Evolutionary conservation across 2,888 invertebrate species (phyloP).

Genomic region (Pardosa pseudoannulata): DNA sequence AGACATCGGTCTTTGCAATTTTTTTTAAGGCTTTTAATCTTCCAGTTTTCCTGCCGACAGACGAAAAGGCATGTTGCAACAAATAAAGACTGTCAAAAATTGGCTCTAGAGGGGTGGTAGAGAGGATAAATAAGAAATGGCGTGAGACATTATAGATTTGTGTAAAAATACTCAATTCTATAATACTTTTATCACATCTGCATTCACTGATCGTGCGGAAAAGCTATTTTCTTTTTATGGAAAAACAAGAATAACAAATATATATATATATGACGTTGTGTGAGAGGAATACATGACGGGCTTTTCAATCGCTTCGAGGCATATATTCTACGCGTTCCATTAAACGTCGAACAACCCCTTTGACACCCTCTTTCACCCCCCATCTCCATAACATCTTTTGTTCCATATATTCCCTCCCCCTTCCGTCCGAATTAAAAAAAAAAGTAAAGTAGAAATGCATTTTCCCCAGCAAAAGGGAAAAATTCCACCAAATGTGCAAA

Average conservation of each 20-base stretch:
- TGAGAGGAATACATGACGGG: conserved; percentile 5
- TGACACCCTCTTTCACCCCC: neutral
- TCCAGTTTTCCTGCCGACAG: neutral
- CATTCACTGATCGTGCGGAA: neutral
- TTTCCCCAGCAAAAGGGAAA: conserved; percentile 14
- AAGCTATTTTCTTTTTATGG: neutral
- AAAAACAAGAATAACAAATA: neutral
- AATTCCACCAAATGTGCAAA: conserved; percentile 37
- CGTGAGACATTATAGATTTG: conserved; percentile 3
- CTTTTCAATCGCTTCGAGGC: conserved; percentile 6
- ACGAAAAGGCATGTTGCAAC: neutral
- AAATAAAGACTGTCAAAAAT: conserved; percentile 5
- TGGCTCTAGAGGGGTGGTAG: neutral
- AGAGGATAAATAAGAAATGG: neutral
- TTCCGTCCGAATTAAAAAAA: conserved; percentile 20
- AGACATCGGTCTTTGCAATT: neutral
- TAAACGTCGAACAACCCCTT: conserved; percentile 6
- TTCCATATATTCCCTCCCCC: conserved; percentile 8
- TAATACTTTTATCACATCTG: conserved; percentile 14
- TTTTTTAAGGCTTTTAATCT: neutral
- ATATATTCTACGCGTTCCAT: conserved; percentile 20
- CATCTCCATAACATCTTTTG: neutral
- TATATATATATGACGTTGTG: neutral
- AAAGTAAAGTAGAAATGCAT: no score
- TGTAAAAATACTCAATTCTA: conserved; percentile 19